Conservation (phyloP, 1,140 invertebrate species). For the Samia ricini region DNA sequence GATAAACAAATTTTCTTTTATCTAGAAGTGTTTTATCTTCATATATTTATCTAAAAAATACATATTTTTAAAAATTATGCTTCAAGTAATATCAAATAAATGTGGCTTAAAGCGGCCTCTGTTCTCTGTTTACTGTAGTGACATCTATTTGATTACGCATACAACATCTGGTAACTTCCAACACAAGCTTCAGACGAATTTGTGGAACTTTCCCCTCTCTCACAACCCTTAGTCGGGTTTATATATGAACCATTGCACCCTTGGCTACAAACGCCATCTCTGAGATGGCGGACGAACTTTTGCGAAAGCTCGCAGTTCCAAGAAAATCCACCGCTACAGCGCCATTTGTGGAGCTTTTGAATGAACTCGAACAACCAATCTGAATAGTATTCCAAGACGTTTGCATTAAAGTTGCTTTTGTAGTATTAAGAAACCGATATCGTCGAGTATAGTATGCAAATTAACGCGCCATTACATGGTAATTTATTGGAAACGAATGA, state of each 20-base stretch:
- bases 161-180: slow-evolving; percentile 26
- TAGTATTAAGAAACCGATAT: slow-evolving; percentile 38
- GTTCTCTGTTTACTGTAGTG: slow-evolving; percentile 19
- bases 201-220: not conserved
- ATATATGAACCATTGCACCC: slow-evolving; percentile 33
- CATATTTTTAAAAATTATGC: too few relatives aligned
- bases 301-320: slow-evolving; percentile 55
- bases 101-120: not conserved
- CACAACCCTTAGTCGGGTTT: not conserved
- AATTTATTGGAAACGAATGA: slow-evolving; percentile 79
- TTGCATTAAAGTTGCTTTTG: slow-evolving; percentile 53
- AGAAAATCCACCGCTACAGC: slow-evolving; percentile 40
- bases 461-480: slow-evolving; percentile 77
- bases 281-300: slow-evolving; percentile 58
- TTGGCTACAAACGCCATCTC: slow-evolving; percentile 56
- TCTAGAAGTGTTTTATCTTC: too few relatives aligned
- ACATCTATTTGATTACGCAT: slow-evolving; percentile 41
- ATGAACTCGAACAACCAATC: slow-evolving; percentile 40
- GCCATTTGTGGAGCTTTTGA: slow-evolving; percentile 57
- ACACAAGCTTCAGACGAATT: slow-evolving; percentile 2
- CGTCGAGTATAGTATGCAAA: slow-evolving; percentile 74
- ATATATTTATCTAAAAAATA: too few relatives aligned
- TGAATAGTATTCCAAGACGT: slow-evolving; percentile 37
- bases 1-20: too few relatives aligned
- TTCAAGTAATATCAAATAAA: too few relatives aligned